Percentiles rank a stretch among this genome's conserved stretches.
These are phyloP conservation scores for Calyptomena viridis DNA, from an alignment of 2,113 vertebrate genomes.

Conservation along the genomic window DNA sequence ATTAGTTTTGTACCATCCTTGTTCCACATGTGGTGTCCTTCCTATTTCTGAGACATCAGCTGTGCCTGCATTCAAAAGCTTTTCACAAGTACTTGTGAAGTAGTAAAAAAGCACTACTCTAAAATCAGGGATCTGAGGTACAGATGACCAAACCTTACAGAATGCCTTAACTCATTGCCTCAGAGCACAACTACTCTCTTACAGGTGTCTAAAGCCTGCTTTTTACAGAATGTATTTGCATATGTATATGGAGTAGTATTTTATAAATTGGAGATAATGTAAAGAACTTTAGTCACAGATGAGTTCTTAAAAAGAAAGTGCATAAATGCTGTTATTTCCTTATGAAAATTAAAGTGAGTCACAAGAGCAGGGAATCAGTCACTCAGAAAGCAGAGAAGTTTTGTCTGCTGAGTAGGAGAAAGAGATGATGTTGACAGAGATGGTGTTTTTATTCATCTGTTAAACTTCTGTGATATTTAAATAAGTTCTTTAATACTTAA, in stretches of 20 bases:
- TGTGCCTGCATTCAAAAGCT: background rate
- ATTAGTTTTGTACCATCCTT: background rate
- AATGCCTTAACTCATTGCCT: background rate
- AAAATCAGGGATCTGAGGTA: background rate
- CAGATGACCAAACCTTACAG: background rate
- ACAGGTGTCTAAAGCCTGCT: background rate
- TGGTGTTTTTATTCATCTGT: background rate
- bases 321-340: background rate
- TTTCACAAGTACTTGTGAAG: background rate
- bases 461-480: background rate
- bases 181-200: background rate
- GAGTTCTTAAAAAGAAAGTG: background rate
- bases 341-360: background rate
- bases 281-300: background rate
- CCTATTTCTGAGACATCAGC: background rate
- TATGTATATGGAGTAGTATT: background rate
- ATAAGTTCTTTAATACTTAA: background rate
- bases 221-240: background rate
- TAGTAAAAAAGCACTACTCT: background rate
- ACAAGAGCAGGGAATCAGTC: background rate
- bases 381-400: background rate
- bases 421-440: background rate
- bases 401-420: background rate
- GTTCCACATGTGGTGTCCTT: background rate
- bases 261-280: background rate